Conservation (phyloP, 2,797 vertebrate genomes). For the Anguilla anguilla region DNA sequence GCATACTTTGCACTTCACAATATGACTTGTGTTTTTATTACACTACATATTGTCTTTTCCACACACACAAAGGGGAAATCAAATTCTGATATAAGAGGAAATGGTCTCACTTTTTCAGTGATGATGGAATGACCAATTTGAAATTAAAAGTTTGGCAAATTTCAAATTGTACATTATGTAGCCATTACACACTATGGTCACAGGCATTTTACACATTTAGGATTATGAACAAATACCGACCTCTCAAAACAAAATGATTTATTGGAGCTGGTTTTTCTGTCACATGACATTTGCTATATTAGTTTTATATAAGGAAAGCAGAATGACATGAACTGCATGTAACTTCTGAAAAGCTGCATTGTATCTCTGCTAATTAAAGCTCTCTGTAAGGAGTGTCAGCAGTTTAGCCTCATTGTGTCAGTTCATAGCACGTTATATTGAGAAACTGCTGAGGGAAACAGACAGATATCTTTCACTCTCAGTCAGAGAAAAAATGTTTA, state of each 20-base stretch:
- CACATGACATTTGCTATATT: neutral
- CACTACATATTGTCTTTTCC: neutral
- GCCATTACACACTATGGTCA: neutral
- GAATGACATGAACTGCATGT: neutral
- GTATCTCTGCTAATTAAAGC: slow-evolving; percentile 47
- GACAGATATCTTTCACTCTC: slow-evolving; percentile 30
- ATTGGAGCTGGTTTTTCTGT: neutral
- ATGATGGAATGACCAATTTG: neutral
- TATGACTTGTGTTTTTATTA: neutral
- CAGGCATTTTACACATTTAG: neutral
- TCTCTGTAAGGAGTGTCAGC: slow-evolving; percentile 40
- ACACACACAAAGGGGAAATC: neutral
- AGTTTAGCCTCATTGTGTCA: slow-evolving; percentile 54
- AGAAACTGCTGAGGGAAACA: slow-evolving; percentile 37
- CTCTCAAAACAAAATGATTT: neutral
- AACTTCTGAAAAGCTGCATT: slow-evolving; percentile 29
- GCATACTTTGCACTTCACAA: neutral
- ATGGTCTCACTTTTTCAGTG: neutral
- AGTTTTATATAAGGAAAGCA: slow-evolving; percentile 32
- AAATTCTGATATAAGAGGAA: neutral
- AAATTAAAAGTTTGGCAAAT: neutral
- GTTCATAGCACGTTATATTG: slow-evolving; percentile 37
- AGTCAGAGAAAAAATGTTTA: slow-evolving; percentile 38
- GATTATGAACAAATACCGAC: neutral
- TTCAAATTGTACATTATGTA: neutral